Evolutionary conservation across 2,113 vertebrate species (phyloP).

Genomic region (Albula goreensis): DNA sequence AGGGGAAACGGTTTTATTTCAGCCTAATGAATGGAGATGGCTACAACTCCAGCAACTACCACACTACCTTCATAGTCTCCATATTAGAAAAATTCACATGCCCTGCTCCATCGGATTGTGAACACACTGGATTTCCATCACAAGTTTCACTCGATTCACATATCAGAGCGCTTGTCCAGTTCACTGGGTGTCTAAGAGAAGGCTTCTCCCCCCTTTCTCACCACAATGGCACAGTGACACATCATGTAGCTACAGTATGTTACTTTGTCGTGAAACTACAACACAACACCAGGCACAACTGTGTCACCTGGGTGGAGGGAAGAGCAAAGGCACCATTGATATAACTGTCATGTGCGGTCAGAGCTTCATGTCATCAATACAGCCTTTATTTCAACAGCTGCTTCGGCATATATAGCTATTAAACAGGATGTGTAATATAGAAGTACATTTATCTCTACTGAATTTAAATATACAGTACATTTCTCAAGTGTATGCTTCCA

Average conservation of each 20-base stretch:
- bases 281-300: background rate
- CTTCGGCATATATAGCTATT: background rate
- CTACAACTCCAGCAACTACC: too few species aligned
- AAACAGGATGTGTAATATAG: background rate
- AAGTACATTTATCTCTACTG: background rate
- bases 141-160: background rate
- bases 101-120: too few species aligned
- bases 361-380: background rate
- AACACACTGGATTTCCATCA: background rate
- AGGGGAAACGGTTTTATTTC: too few species aligned
- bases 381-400: background rate
- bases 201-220: background rate
- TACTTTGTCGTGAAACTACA: background rate
- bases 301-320: background rate
- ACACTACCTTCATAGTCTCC: too few species aligned
- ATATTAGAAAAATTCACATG: too few species aligned
- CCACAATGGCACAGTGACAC: background rate
- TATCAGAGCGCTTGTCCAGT: background rate
- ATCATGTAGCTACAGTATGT: background rate
- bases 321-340: background rate
- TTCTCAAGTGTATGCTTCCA: background rate
- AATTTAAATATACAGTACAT: background rate
- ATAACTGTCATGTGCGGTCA: background rate
- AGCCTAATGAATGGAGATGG: too few species aligned
- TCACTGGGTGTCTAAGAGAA: background rate